A percentile compares a stretch with the other conserved stretches of the same genome.
Evolutionary conservation across 2,888 invertebrate species (phyloP).

Genomic region (Belgica antarctica): DNA sequence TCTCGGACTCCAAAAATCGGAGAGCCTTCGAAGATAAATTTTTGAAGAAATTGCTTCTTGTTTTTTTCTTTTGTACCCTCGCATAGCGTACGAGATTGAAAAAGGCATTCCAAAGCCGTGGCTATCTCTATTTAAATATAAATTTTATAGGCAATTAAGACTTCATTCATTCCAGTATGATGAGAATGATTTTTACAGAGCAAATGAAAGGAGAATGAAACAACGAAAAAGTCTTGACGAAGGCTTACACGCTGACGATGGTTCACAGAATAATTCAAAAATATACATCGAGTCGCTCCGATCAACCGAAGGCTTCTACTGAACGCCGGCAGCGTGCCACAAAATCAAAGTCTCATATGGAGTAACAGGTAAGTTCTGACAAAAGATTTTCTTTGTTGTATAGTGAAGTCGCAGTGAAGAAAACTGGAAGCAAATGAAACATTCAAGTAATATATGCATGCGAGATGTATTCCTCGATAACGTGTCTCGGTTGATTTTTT

Average conservation of each 20-base stretch:
- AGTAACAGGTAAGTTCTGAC: conserved; percentile 26
- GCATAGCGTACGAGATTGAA: background rate
- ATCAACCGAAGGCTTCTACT: no score
- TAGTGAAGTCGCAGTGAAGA: conserved; percentile 16
- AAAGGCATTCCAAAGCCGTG: background rate
- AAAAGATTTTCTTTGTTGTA: conserved; percentile 1
- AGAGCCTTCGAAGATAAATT: background rate
- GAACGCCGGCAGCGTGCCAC: background rate
- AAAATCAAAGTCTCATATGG: conserved; percentile 11
- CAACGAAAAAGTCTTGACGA: no score
- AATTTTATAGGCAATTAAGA: conserved; percentile 37
- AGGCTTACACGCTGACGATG: background rate
- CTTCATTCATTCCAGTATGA: conserved; percentile 37
- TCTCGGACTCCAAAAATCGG: conserved; percentile 32
- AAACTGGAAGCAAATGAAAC: conserved; percentile 43
- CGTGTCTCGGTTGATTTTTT: conserved; percentile 24
- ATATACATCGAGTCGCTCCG: no score
- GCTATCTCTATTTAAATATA: conserved; percentile 35
- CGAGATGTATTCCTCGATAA: conserved; percentile 39
- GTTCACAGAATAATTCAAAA: no score
- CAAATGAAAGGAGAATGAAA: background rate
- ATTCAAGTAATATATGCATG: conserved; percentile 43
- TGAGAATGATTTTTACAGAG: conserved; percentile 33
- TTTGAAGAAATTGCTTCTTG: background rate
- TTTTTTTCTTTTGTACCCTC: background rate